A percentile compares a stretch with the other conserved stretches of the same genome.
Conservation (phyloP, 2,113 vertebrate genomes). For the Scopus umbretta region DNA sequence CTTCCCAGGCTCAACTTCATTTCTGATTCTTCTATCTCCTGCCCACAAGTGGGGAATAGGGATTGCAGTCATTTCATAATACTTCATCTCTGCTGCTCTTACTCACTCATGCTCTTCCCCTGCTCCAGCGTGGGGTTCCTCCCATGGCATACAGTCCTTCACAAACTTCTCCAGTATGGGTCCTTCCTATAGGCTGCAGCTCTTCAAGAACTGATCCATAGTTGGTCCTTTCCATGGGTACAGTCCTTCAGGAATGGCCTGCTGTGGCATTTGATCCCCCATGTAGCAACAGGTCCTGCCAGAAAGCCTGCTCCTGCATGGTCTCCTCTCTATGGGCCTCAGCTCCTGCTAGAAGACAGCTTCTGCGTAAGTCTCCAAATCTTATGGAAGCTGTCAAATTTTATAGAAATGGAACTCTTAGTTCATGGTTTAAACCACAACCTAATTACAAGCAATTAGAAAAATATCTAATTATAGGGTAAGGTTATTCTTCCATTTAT, state of each 20-base stretch:
- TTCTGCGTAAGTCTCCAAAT: background rate
- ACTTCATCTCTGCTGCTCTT: background rate
- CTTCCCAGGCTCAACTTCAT: background rate
- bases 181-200: rapidly evolving
- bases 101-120: rapidly evolving
- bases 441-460: background rate
- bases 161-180: background rate
- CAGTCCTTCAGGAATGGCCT: background rate
- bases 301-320: background rate
- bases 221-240: background rate
- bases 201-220: background rate
- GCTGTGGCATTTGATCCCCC: background rate
- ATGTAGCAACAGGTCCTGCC: background rate
- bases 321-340: background rate
- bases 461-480: background rate
- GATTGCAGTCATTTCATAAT: background rate
- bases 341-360: background rate
- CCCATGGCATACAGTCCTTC: background rate
- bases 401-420: background rate
- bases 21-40: background rate
- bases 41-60: background rate
- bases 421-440: background rate
- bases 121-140: background rate
- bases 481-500: background rate
- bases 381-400: background rate